Base-by-base conservation (phyloP, 2,888 invertebrate species). In the Hoplodrina blanda region DNA sequence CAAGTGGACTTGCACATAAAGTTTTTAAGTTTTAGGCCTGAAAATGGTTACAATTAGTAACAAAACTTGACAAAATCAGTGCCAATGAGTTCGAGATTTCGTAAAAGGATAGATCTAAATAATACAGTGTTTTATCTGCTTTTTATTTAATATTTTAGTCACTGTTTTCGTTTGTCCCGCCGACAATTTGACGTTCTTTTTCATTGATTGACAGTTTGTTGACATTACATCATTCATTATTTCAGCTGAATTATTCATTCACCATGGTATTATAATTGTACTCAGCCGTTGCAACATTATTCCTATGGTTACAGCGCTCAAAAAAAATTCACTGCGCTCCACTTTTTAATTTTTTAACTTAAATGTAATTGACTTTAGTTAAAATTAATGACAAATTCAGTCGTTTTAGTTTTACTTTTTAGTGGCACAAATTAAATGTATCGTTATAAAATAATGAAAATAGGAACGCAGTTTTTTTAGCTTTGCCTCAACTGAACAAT, bases 161-260 rank as follows among this genome's bases (percentile, higher is more conserved):
- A 76, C 17, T 76, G 67, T 74, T 82, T 82, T 82, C 64, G 74
- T 82, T 66, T 75, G 62, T 81, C 82, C 82, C 82, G 80, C 82
- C 69, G 76, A 10, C 52, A 41, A 30, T 63, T 62, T 74, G 72
- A 80, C 72, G 30, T 69, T 69, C 6, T 46, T 17, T 5, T 17
- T 0, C 17, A 15, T 46, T 52, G 2, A 37, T 19, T 56, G 37
- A 56, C 56, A 30, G 0, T 17, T 46, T 46, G 46, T 46, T 8
- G 11, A 41, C 37, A 37, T 3, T 37, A 37, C 37, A 37, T 8
- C 33, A 33, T 33, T 33, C 33, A 7, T 25, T 25, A 25, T 1
- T 25, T 25, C 25, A 33, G 4, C 33, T 33, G 37, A 37, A 37
- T 8, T 37, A 37, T 37, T 41, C 11, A 13, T 41, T 41, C 41